A percentile compares a stretch with the other conserved stretches of the same genome.
Conservation (phyloP, 2,113 vertebrate genomes). For the Eretmochelys imbricata region DNA sequence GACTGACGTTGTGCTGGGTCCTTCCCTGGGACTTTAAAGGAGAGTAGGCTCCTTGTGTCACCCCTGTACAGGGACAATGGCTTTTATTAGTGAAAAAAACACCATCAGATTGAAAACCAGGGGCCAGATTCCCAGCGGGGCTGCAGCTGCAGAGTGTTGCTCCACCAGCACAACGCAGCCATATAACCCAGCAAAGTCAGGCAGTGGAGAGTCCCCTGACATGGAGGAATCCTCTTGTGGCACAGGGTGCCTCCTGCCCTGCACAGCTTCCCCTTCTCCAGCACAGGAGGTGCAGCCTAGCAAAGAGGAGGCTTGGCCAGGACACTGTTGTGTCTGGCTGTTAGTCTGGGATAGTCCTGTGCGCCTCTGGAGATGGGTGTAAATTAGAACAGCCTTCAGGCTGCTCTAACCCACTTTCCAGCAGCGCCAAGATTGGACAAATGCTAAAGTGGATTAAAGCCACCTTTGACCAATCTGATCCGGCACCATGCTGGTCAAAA, state of each 20-base stretch:
- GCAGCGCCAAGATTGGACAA: neutral
- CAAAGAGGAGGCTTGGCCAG: neutral
- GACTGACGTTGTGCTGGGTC: neutral
- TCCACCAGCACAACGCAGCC: neutral
- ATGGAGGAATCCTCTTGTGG: neutral
- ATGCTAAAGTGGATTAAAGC: neutral
- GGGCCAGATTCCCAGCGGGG: neutral
- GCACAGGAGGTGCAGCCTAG: neutral
- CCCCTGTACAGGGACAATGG: too few species aligned
- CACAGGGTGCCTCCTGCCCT: neutral
- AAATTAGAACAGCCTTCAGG: neutral
- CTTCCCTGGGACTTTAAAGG: neutral
- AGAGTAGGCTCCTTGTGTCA: too few species aligned
- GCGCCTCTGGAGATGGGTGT: neutral
- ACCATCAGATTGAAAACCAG: neutral
- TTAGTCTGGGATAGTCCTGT: neutral
- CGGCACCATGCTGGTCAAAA: neutral
- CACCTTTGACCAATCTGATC: neutral
- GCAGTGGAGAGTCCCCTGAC: neutral
- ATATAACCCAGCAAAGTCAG: neutral
- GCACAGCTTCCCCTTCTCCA: neutral
- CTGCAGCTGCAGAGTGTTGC: neutral
- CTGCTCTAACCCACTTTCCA: neutral
- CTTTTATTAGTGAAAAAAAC: too few species aligned
- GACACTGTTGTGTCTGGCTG: neutral